These are phyloP conservation scores for Illadopsis cleaveri DNA, from an alignment of 2,113 vertebrate genomes.

Conservation along the genomic window DNA sequence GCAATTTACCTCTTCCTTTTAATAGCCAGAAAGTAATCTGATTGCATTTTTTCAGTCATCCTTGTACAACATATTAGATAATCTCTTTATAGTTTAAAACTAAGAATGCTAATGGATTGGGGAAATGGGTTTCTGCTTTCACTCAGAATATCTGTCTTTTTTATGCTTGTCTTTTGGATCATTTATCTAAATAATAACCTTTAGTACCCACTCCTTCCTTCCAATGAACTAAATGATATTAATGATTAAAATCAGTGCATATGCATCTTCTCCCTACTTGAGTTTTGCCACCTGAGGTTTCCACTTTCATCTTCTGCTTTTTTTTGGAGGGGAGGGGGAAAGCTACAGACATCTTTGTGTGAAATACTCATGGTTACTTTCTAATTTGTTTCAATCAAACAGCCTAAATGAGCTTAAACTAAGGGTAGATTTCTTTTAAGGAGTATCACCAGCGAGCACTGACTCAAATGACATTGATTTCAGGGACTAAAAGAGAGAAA, in stretches of 20 bases:
- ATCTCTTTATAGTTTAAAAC: conserved; percentile 45
- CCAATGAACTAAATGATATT: conserved; percentile 21
- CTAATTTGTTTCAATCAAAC: neutral
- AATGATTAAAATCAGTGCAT: neutral
- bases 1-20: conserved; percentile 1
- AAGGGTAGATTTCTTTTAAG: neutral
- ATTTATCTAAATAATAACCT: conserved; percentile 62
- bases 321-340: accelerated
- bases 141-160: conserved; percentile 45
- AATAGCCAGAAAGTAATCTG: conserved; percentile 40
- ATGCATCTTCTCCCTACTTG: neutral
- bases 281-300: neutral
- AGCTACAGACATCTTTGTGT: neutral
- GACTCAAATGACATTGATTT: neutral
- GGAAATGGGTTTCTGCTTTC: conserved; percentile 43
- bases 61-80: neutral
- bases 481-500: neutral
- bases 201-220: neutral
- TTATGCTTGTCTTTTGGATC: conserved; percentile 50
- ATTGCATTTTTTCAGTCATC: neutral
- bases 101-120: conserved; percentile 49
- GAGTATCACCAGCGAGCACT: neutral
- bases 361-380: neutral
- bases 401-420: neutral
- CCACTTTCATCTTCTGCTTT: neutral